Conservation (phyloP, 2,888 invertebrate genomes). For the Galeopsomyia nigrocyanea region DNA sequence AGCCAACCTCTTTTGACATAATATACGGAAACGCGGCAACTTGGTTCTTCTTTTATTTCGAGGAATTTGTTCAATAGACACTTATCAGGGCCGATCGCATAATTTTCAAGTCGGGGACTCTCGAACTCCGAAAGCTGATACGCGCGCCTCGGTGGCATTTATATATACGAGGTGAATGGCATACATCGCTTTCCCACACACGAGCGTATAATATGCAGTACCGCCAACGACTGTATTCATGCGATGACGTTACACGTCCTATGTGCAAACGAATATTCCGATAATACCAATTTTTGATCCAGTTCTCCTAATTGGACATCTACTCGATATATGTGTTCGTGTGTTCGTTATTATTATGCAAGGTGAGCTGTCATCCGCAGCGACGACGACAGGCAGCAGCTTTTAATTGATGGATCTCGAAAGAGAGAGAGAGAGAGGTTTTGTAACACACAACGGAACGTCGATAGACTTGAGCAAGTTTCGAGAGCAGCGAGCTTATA, state of each 20-base stretch:
- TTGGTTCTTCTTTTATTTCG: slow-evolving; percentile 16
- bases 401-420: no score
- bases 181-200: slow-evolving; percentile 30
- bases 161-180: slow-evolving; percentile 12
- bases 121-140: slow-evolving; percentile 33
- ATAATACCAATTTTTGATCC: slow-evolving; percentile 20
- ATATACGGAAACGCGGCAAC: neutral
- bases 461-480: no score
- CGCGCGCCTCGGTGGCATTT: slow-evolving; percentile 24
- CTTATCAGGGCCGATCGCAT: slow-evolving; percentile 38
- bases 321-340: no score
- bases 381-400: no score
- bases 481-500: no score
- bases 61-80: slow-evolving; percentile 19
- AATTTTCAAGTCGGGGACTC: slow-evolving; percentile 23
- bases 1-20: slow-evolving; percentile 5
- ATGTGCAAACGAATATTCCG: slow-evolving; percentile 22
- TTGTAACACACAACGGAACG: no score
- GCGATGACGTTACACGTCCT: neutral
- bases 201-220: no score
- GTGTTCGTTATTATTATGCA: no score
- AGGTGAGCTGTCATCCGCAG: no score
- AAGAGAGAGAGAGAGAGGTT: no score
- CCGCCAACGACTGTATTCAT: slow-evolving; percentile 8
- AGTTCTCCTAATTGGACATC: slow-evolving; percentile 10